Percentiles rank a stretch among this genome's conserved stretches.
Conservation (phyloP, 2,797 vertebrate species). For the Phataginus tetradactyla region DNA sequence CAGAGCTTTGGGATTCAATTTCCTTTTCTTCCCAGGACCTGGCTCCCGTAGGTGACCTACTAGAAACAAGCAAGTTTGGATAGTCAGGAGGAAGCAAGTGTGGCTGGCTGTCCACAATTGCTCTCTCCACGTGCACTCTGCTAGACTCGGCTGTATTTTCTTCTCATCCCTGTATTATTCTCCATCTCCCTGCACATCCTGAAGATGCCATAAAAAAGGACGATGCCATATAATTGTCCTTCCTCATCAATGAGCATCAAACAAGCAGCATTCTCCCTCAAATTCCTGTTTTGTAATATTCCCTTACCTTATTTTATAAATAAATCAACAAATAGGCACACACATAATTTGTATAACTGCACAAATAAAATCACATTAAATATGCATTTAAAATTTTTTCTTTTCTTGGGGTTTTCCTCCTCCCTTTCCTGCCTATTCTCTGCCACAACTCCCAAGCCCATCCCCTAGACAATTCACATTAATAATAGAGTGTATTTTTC, state of each 20-base stretch:
- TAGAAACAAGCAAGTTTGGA: background rate
- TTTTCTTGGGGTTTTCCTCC: background rate
- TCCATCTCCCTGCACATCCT: background rate
- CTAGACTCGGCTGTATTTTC: no score
- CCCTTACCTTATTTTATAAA: background rate
- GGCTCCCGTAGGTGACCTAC: background rate
- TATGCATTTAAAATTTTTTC: background rate
- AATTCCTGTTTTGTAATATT: background rate
- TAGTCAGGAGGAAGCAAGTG: background rate
- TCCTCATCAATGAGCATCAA: background rate
- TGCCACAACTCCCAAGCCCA: background rate
- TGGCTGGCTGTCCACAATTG: no score
- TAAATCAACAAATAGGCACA: background rate
- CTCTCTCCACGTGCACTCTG: no score
- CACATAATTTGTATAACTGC: background rate
- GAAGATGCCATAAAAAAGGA: no score
- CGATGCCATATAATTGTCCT: fast-evolving
- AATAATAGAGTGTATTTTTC: background rate
- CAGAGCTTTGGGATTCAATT: background rate
- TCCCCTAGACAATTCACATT: background rate
- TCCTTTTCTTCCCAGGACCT: background rate
- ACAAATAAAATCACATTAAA: background rate
- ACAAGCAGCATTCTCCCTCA: background rate
- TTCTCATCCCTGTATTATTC: no score
- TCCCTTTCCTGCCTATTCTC: background rate